A percentile compares a stretch with the other conserved stretches of the same genome.
Conservation (phyloP, 2,888 invertebrate species). For the Blomia tropicalis region DNA sequence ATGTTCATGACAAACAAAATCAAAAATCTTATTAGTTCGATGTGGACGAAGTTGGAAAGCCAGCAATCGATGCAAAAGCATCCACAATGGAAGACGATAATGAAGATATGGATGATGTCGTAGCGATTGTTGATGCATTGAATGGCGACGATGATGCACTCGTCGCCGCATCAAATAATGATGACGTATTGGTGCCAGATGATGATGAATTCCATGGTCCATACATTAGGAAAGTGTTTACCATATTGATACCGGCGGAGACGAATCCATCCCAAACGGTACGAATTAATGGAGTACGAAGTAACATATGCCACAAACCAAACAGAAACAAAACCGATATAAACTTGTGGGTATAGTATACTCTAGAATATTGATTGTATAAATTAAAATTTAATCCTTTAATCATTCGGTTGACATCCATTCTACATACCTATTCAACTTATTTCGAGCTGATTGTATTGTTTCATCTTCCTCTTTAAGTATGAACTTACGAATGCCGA, state of each 20-base stretch:
- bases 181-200: not conserved
- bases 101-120: not conserved
- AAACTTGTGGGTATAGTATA: conserved; percentile 7
- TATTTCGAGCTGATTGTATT: conserved; percentile 29
- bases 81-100: not conserved
- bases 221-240: not conserved
- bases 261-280: not conserved
- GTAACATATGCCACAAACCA: conserved; percentile 11
- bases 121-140: not conserved
- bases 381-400: not conserved
- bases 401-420: no score
- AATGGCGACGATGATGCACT: not conserved
- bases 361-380: not conserved
- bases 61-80: not conserved
- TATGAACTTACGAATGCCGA: conserved; percentile 30
- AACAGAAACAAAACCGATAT: not conserved
- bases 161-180: not conserved
- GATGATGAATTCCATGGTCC: not conserved
- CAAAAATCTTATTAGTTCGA: not conserved
- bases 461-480: conserved; percentile 30
- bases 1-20: no score
- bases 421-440: conserved; percentile 27
- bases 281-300: not conserved
- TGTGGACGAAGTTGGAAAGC: not conserved
- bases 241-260: not conserved